phyloP scores from a whole-genome alignment of 2,888 invertebrate species.

The Napeogenes inachia region DNA sequence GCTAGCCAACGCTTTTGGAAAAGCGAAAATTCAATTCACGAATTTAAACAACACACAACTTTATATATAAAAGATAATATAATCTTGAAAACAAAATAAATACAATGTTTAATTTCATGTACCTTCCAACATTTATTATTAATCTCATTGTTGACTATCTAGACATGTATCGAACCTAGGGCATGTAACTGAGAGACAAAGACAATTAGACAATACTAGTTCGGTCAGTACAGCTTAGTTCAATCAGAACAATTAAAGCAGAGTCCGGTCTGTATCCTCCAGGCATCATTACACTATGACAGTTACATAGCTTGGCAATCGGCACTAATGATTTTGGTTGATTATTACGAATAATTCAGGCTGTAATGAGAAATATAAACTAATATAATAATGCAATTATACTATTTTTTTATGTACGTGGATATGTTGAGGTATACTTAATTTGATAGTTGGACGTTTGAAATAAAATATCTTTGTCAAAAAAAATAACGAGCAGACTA shows the following conservation, averaged over 20 bases:
- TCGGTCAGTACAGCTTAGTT: slow-evolving; percentile 13
- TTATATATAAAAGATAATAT: too few relatives aligned
- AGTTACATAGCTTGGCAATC: slow-evolving; percentile 25
- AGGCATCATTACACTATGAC: slow-evolving; percentile 17
- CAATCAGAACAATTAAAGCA: slow-evolving; percentile 19
- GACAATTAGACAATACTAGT: slow-evolving; percentile 6
- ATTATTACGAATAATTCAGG: slow-evolving; percentile 40
- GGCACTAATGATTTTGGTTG: slow-evolving; percentile 46
- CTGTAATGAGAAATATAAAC: background rate
- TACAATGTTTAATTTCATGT: too few relatives aligned
- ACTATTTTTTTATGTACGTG: too few relatives aligned
- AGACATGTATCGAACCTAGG: too few relatives aligned
- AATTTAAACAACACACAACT: slow-evolving; percentile 1
- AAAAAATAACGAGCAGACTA: too few relatives aligned
- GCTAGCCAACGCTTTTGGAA: slow-evolving; percentile 6
- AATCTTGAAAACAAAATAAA: too few relatives aligned
- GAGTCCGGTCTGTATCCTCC: slow-evolving; percentile 18
- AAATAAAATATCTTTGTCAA: too few relatives aligned
- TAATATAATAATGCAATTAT: background rate
- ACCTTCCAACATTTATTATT: too few relatives aligned
- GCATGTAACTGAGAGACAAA: background rate
- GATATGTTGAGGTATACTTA: too few relatives aligned
- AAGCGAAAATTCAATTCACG: background rate
- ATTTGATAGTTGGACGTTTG: too few relatives aligned
- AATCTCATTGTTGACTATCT: too few relatives aligned